phyloP scores from a whole-genome alignment of 2,113 vertebrate species.

The Neogobius melanostomus region DNA sequence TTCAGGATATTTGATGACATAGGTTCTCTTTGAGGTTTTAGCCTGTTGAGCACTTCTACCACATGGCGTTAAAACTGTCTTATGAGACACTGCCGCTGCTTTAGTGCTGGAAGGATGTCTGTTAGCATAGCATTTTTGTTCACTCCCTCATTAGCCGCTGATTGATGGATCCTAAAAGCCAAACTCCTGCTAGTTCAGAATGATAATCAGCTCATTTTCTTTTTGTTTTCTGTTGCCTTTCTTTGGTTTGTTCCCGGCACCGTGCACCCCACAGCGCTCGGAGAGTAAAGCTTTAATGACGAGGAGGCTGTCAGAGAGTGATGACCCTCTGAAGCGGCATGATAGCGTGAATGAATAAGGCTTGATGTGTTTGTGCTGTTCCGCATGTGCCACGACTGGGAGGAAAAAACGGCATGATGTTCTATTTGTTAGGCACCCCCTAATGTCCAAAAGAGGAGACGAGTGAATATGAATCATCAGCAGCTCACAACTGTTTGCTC shows the following conservation, averaged over 20 bases:
- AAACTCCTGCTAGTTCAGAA: conserved; percentile 38
- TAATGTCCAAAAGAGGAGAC: conserved; percentile 30
- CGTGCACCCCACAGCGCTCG: conserved; percentile 36
- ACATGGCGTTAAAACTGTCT: neutral
- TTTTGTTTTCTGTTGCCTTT: conserved; percentile 42
- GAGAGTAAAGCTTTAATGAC: conserved; percentile 54
- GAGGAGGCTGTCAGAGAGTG: conserved; percentile 56
- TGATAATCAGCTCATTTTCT: conserved; percentile 46
- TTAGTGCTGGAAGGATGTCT: conserved; percentile 17
- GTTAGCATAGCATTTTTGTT: conserved; percentile 30
- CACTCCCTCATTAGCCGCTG: conserved; percentile 43
- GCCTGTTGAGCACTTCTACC: neutral
- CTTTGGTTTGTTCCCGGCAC: conserved; percentile 30
- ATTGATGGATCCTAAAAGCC: conserved; percentile 51
- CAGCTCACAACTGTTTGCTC: conserved; percentile 18
- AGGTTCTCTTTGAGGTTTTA: neutral
- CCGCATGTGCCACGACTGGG: conserved; percentile 8
- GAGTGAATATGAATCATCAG: conserved; percentile 16
- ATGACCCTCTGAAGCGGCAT: conserved; percentile 56
- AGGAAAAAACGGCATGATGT: conserved; percentile 23
- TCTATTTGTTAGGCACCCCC: conserved; percentile 17
- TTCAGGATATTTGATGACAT: too few relatives aligned
- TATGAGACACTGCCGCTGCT: neutral
- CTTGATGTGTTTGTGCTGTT: conserved; percentile 38
- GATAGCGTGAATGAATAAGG: conserved; percentile 41